A percentile compares a stretch with the other conserved stretches of the same genome.
phyloP scores from a whole-genome alignment of 2,888 invertebrate genomes.

The Globia sparganii region DNA sequence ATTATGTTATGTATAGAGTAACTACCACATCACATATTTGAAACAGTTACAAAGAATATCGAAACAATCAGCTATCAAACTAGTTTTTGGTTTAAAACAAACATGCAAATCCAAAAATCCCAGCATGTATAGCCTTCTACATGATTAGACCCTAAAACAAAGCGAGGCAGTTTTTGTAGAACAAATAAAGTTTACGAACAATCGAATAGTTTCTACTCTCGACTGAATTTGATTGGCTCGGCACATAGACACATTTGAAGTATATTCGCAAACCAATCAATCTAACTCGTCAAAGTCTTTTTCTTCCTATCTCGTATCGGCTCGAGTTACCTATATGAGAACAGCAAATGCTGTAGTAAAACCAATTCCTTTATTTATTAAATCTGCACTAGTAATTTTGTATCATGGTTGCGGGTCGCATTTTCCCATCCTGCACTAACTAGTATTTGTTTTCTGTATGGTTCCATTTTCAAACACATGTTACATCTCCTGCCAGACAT shows the following conservation, averaged over 20 bases:
- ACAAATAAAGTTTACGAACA: conserved; percentile 19
- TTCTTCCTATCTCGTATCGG: conserved; percentile 21
- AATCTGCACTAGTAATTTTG: not conserved
- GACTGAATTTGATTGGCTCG: conserved; percentile 35
- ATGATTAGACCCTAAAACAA: conserved; percentile 27
- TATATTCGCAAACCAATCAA: conserved; percentile 41
- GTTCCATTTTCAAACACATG: conserved; percentile 27
- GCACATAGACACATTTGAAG: conserved; percentile 29
- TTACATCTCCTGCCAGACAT: not conserved
- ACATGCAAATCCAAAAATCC: not conserved
- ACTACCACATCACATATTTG: not conserved
- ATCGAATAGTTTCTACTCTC: conserved; percentile 8
- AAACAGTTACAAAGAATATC: not conserved
- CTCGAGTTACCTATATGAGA: conserved; percentile 20
- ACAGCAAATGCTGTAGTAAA: conserved; percentile 5
- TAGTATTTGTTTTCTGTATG: not conserved
- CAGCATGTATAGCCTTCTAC: not conserved
- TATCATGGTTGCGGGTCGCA: no score
- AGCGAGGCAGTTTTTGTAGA: conserved; percentile 19
- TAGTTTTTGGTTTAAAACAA: not conserved
- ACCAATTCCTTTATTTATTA: conserved; percentile 14
- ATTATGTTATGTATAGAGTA: no score
- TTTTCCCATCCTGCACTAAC: not conserved
- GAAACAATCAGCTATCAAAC: not conserved
- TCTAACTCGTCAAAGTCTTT: conserved; percentile 13